Base-by-base conservation (phyloP, 1,140 invertebrate genomes). In the Monochamus saltuarius region DNA sequence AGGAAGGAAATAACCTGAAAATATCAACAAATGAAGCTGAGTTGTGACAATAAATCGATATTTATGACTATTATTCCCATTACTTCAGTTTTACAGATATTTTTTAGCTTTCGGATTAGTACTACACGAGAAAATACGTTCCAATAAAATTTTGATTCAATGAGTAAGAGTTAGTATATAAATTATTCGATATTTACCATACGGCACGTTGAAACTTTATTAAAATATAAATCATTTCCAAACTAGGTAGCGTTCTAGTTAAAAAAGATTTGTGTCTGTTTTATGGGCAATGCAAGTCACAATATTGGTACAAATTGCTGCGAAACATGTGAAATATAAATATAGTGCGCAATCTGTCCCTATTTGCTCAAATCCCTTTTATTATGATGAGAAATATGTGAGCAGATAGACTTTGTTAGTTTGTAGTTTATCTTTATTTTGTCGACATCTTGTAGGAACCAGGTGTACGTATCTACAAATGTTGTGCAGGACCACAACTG, bases 311-410 rank as follows among this genome's bases (percentile, higher is more conserved):
- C 68, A 70, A 70, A 70, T 70, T 68, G 66, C 68, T 37, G 34
- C 49, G 47, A 54, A 64, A 66, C 68, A 67, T 66, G 68, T 68
- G 66, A 70, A 66, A 70, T 65, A 70, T 68, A 70, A 70, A 70
- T 68, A 70, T 61, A 61, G 60, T 40, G 58, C 50, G 62, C 69
- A 62, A 71, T 71, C 69, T 71, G 69, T 71, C 65, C 65, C 59
- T 52, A 64, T 71, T 71, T 65, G 47, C 51, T 36, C 14, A 63
- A 68, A 71, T 67, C 69, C 69, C 62, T 40, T 59, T 62, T 63
- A 63, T 53, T 49, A 42, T 35, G 38, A 40, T 19, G 37, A 54
- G 39, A 54, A 43, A 29, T 40, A 54, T 54, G 37, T 39, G 39
- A 17, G 52, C 14, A 42, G 39, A 39, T 43, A 40, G 14, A 39